A percentile compares a stretch with the other conserved stretches of the same genome.
These are phyloP conservation scores for Hippotragus niger DNA, from an alignment of 2,113 vertebrate species.

Conservation along the genomic window DNA sequence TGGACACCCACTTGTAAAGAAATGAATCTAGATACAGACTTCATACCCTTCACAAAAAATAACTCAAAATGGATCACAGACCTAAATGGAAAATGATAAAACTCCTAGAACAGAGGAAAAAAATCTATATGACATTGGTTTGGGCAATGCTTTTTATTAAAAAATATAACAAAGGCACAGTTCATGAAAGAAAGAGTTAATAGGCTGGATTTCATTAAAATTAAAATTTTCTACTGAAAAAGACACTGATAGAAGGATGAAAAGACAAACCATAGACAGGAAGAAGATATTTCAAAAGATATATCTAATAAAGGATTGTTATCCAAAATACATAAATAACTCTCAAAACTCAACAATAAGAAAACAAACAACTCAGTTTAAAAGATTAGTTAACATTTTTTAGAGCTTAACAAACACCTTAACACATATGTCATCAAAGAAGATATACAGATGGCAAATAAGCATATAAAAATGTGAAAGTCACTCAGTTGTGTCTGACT, in stretches of 20 bases:
- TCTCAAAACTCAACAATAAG: neutral
- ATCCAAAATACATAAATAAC: neutral
- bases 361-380: neutral
- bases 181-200: neutral
- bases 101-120: neutral
- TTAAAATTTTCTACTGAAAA: neutral
- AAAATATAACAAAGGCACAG: neutral
- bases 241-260: neutral
- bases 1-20: neutral
- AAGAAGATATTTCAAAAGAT: neutral
- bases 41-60: neutral
- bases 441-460: neutral
- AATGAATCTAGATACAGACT: neutral
- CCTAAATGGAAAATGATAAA: neutral
- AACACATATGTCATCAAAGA: neutral
- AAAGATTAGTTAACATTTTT: neutral
- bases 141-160: neutral
- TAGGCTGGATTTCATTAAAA: neutral
- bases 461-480: neutral
- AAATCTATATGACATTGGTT: neutral
- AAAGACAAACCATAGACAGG: neutral
- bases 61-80: neutral
- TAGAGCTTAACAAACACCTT: neutral
- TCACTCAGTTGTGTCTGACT: neutral
- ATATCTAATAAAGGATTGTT: neutral